Base-by-base conservation (phyloP, 2,888 invertebrate species). In the Boloria selene region DNA sequence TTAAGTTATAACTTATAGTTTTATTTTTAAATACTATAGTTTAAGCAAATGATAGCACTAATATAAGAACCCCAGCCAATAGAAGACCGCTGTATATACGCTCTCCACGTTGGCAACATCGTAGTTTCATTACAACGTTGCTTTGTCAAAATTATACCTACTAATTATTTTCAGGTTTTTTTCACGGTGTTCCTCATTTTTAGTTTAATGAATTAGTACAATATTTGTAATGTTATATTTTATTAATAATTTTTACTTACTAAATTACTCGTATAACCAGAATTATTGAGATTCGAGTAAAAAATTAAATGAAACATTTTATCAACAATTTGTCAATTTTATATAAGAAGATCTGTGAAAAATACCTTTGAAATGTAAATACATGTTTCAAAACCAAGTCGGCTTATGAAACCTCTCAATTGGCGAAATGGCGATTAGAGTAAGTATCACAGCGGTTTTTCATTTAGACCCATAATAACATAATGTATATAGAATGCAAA, bases 41-140 rank as follows among this genome's bases (percentile, higher is more conserved):
- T 16, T 49, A n/a, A 64, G 50, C 62, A 70, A 69, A 65, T 70
- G 65, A 70, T 67, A 70, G 54, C 69, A 55, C 26, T n/a, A 64
- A 55, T 54, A 18, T 52, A 64, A 60, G 58, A 63, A 56, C 53
- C 14, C 22, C 62, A 71, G 65, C 62, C 45, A 66, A 70, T 68
- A 68, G 65, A 69, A 70, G 62, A 69, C 73, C 72, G 86, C 86
- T 88, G 88, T 88, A 88, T 76, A 88, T 87, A 87, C 69, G 73
- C 79, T 77, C 72, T 73, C 71, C 71, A 67, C 72, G 69, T 74
- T 74, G 75, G 75, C 73, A 42, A 54, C 54, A 52, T 49, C 56
- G 56, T 65, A 64, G 18, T 31, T 47, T 51, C 64, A 64, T 59
- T 59, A 45, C 13, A 44, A 22, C 10, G 18, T 45, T 45, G 56